Conservation (phyloP, 1,140 invertebrate species). For the Drosophila trapezifrons region DNA sequence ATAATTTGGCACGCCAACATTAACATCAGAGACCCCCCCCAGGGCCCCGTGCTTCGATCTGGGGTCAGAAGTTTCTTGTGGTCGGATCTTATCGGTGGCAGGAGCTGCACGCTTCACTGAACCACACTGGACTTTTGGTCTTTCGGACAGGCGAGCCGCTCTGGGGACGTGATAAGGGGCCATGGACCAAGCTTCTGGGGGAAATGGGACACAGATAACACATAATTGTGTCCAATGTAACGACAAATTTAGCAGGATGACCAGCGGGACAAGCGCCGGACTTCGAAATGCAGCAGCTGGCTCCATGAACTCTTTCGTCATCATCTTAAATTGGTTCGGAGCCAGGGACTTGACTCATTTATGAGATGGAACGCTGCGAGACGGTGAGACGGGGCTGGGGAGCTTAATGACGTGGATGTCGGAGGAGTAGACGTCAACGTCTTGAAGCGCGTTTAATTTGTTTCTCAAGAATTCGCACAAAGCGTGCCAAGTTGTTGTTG, state of each 20-base stretch:
- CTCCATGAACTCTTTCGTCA: constrained; percentile 6
- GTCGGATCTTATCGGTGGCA: constrained; percentile 30
- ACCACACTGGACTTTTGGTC: not conserved
- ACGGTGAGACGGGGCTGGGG: not conserved
- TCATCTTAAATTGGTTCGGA: not conserved
- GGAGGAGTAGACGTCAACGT: constrained; percentile 24
- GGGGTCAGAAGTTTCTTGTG: constrained; percentile 26
- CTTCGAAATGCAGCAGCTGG: not conserved
- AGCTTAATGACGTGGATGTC: constrained; percentile 47
- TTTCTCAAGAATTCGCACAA: constrained; percentile 60
- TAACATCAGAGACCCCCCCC: constrained; percentile 10
- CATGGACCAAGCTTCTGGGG: constrained; percentile 10
- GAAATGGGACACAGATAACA: constrained; percentile 18
- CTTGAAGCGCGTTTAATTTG: constrained; percentile 59
- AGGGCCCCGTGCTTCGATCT: too few species aligned
- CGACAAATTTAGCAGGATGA: constrained; percentile 27
- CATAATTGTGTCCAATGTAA: constrained; percentile 52
- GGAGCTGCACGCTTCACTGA: constrained; percentile 47
- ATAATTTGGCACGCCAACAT: constrained; percentile 53
- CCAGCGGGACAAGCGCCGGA: not conserved
- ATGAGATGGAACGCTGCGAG: constrained; percentile 5
- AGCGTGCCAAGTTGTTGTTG: constrained; percentile 45
- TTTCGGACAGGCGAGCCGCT: not conserved
- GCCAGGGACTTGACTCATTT: constrained; percentile 28
- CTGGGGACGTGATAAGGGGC: constrained; percentile 21